Conservation (phyloP, 2,797 vertebrate genomes). For the Neoniphon sammara region DNA sequence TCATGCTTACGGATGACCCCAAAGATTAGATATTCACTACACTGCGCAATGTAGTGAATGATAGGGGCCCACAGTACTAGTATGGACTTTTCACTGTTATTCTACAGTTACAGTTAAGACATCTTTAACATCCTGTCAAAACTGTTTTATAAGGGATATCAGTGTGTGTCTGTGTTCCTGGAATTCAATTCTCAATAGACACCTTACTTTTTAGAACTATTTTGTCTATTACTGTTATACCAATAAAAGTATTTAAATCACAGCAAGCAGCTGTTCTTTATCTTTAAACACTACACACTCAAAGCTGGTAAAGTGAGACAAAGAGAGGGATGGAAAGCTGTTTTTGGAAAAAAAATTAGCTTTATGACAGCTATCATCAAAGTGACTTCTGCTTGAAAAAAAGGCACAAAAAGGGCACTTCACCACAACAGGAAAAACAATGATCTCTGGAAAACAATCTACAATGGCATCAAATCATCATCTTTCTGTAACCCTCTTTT, state of each 20-base stretch:
- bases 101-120: conserved; percentile 35
- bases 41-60: conserved; percentile 28
- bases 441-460: conserved; percentile 3
- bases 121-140: conserved; percentile 39
- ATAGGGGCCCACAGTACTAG: conserved; percentile 32
- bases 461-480: not conserved
- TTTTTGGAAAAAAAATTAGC: conserved; percentile 31
- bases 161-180: conserved; percentile 4
- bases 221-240: conserved; percentile 70
- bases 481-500: not conserved
- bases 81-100: conserved; percentile 50
- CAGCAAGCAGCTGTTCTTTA: not conserved
- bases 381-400: conserved; percentile 36
- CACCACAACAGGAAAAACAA: conserved; percentile 38
- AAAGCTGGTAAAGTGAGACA: conserved; percentile 11
- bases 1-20: conserved; percentile 53
- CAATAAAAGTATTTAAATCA: conserved; percentile 70
- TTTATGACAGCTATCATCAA: conserved; percentile 59
- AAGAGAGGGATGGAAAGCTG: conserved; percentile 14
- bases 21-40: conserved; percentile 49
- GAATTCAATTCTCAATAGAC: conserved; percentile 36
- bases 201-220: conserved; percentile 67
- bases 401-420: conserved; percentile 54
- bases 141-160: conserved; percentile 32
- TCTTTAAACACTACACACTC: conserved; percentile 22